Conservation (phyloP, 2,113 vertebrate genomes). For the Trogon melanurus region DNA sequence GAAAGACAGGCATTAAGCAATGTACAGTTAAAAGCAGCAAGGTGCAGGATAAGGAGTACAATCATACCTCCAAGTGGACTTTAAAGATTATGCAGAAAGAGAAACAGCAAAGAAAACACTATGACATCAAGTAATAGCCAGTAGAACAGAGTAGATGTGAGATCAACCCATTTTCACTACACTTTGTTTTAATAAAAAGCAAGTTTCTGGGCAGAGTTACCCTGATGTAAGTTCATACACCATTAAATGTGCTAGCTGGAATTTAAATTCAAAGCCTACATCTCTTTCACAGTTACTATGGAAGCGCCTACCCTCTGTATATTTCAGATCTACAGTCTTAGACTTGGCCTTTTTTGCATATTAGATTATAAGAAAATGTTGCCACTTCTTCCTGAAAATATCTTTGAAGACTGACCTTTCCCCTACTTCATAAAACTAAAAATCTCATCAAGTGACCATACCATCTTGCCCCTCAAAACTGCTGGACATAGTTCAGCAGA, state of each 20-base stretch:
- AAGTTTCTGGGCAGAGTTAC: neutral
- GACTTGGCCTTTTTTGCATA: conserved; percentile 52
- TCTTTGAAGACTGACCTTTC: conserved; percentile 14
- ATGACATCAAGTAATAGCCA: neutral
- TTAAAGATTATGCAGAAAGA: neutral
- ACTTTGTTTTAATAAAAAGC: neutral
- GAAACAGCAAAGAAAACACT: neutral
- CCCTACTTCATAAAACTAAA: neutral
- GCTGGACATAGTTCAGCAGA: neutral
- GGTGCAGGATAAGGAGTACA: neutral
- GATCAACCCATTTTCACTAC: neutral
- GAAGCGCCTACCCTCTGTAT: conserved; percentile 65
- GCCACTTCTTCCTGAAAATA: conserved; percentile 37
- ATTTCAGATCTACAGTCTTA: conserved; percentile 64
- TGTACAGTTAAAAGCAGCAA: neutral
- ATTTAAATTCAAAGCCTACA: conserved; percentile 68
- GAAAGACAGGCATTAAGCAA: neutral
- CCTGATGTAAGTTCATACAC: neutral
- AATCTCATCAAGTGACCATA: neutral
- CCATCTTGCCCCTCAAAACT: neutral
- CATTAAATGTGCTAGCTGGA: conserved; percentile 57
- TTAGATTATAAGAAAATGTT: conserved; percentile 25
- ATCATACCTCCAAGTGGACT: neutral
- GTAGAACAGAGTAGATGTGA: neutral
- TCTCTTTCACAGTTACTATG: conserved; percentile 69